Base-by-base conservation (phyloP, 2,888 invertebrate genomes). In the Callinectes sapidus region DNA sequence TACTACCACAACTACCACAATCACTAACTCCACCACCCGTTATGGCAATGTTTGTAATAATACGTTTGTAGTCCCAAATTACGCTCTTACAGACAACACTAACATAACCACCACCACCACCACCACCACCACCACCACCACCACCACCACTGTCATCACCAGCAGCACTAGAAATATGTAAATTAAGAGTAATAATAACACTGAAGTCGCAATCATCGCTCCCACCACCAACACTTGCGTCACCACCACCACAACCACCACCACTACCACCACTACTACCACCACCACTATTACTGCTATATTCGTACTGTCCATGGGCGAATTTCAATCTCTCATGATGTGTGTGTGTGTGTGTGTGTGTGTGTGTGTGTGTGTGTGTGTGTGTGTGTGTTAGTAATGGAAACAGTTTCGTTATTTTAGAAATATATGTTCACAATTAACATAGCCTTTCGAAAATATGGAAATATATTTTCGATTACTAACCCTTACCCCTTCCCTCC, bases 361-460 rank as follows among this genome's bases (percentile, higher is more conserved):
- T 71, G 71, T 71, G 28, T 71, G 71, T 71, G 28, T 71, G 71
- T 71, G n/a, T 71, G 71, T 71, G 28, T n/a, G 71, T 71, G n/a
- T 71, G n/a, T 71, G 71, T 71, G 71, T 71, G 71, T 28, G 5
- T 13, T 71, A n/a, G n/a, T 71, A 61, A 61, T 61, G 61, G 23
- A 61, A 61, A 18, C 61, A 61, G 61, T 61, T 61, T 61, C 23
- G 61, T 61, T 61, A 23, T 61, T 61, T 23, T 61, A 61, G 18
- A 61, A 23, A 23, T 61, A 61, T 61, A 61, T 61, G 61, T 13
- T n/a, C 71, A 28, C 71, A 28, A 71, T 71, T 28, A 71, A 71
- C 71, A 71, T 28, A n/a, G 10, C 13, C 28, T 28, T 71, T 71
- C 6, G 3, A 71, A 71, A 71, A 71, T 71, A 71, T 71, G 71